Base-by-base conservation (phyloP, 2,797 vertebrate genomes). In the Iguana delicatissima region DNA sequence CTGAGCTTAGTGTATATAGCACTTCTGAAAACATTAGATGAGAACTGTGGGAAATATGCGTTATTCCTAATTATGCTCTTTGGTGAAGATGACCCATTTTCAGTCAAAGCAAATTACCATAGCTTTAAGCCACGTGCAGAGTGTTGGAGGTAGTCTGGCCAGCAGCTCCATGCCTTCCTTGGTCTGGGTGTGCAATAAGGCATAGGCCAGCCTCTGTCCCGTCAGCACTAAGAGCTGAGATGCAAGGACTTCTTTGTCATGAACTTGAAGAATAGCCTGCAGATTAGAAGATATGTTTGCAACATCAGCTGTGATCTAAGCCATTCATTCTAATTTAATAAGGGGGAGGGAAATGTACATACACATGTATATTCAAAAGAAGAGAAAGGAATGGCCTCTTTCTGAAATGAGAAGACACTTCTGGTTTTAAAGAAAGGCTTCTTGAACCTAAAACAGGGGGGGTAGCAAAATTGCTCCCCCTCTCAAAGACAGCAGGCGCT, bases 111-210 rank as follows among this genome's bases (percentile, higher is more conserved):
- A 26, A 93, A 96, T 98, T 92, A 99, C 99, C 99, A 99, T 99
- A 1, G 99, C 99, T 95, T 99, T 99, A 86, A 99, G 98, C 99
- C 99, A 99, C 1, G 99, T 99, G 93, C 98, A 99, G n/a, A 99
- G 98, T 0, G 98, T 99, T 24, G 99, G 98, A 0, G 99, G 98
- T 72, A 99, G 97, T 55, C 98, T 97, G 59, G 98, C 97, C 6
- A 99, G 97, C 92, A 99, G 96, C 96, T 99, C 99, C 98, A 98
- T 98, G 29, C 98, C 98, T 1, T 98, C 96, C 92, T 97, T 98
- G 0, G 98, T 99, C 95, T 99, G 98, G 1, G 95, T 97, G 80
- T 98, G 98, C 32, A 99, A 98, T 85, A 99, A 96, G 0, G 98
- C 95, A 0, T 98, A 98, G 4, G 98, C 98, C 95, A 99, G 95